Evolutionary conservation across 2,888 invertebrate genomes (phyloP).

Genomic region (Pyrgus malvae): DNA sequence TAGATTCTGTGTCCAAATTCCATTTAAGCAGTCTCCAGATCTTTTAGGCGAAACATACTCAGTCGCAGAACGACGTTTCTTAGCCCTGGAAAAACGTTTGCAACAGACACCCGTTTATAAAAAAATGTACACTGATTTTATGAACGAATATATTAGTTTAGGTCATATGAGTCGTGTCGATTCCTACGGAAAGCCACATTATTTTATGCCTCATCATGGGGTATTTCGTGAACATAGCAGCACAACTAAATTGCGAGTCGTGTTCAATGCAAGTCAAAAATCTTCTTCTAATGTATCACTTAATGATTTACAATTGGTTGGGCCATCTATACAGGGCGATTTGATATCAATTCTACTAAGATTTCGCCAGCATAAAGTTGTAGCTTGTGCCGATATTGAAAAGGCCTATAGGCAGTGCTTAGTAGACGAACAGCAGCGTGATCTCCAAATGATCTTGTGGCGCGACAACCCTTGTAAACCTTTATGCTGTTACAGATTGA

Average conservation of each 20-base stretch:
- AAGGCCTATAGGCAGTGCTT: slow-evolving; percentile 14
- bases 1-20: slow-evolving; percentile 15
- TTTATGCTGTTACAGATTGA: slow-evolving; percentile 29
- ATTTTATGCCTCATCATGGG: slow-evolving; percentile 19
- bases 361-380: slow-evolving; percentile 4
- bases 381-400: slow-evolving; percentile 21
- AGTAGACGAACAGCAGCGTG: slow-evolving; percentile 3
- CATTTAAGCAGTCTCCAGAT: slow-evolving; percentile 1
- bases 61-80: slow-evolving; percentile 10
- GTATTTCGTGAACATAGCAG: slow-evolving; percentile 20
- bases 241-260: slow-evolving; percentile 16
- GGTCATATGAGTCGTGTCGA: slow-evolving; percentile 21
- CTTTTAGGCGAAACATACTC: slow-evolving; percentile 14
- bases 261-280: slow-evolving; percentile 15
- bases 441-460: slow-evolving; percentile 11
- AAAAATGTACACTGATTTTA: slow-evolving; percentile 18
- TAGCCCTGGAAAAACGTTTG: slow-evolving; percentile 18
- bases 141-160: slow-evolving; percentile 15
- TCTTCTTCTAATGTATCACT: slow-evolving; percentile 6
- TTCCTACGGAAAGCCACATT: slow-evolving; percentile 6
- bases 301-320: slow-evolving; percentile 16
- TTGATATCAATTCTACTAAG: slow-evolving; percentile 7
- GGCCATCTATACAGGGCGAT: slow-evolving; percentile 4
- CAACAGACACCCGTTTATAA: slow-evolving; percentile 7
- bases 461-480: not conserved